Evolutionary conservation across 2,888 invertebrate genomes (phyloP), one percentile per base, ranked within the genome.

Genomic region (Acleris cristana): DNA sequence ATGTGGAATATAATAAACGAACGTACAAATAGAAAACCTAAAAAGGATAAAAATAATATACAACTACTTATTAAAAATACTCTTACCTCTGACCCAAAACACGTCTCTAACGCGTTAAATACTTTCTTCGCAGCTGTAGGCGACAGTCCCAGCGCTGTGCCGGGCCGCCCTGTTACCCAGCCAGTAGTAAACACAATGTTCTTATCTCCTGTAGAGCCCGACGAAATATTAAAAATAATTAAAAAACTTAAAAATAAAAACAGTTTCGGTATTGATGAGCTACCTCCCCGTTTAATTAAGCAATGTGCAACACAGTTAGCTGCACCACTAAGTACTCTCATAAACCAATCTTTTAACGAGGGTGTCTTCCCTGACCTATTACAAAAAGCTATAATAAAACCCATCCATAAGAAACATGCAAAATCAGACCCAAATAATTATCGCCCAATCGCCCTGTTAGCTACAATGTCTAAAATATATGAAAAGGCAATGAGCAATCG

Each of bases 371-470:
- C 69, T 2, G 59, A 64, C 21, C 12, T 18, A 5, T 48, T 72
- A 53, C 71, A 72, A 64, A 65, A 12, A 18, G 44, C 67, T 0
- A 7, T 70, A 26, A 51, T 71, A 21, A 70, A 71, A 52, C 72
- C 71, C 0, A 44, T 71, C 14, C 54, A 64, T 44, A 71, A 72
- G 26, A 72, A 71, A 57, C 52, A 64, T 2, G 18, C 56, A 5
- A 60, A 56, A 45, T 30, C 51, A 0, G 60, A 64, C 19, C 45
- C 23, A 1, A 68, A 66, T 19, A 70, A 73, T 14, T 70, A 69
- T 18, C 65, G 71, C 0, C 72, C 70, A 3, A 71, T 71, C 3
- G 66, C 72, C 0, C 62, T 71, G 0, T 12, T 70, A 5, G 44
- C 67, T 0, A 64, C 69, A 1, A n/a, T 18, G 0, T 65, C 70